A percentile compares a stretch with the other conserved stretches of the same genome.
Conservation (phyloP, 2,113 vertebrate species). For the Pardalotus punctatus region DNA sequence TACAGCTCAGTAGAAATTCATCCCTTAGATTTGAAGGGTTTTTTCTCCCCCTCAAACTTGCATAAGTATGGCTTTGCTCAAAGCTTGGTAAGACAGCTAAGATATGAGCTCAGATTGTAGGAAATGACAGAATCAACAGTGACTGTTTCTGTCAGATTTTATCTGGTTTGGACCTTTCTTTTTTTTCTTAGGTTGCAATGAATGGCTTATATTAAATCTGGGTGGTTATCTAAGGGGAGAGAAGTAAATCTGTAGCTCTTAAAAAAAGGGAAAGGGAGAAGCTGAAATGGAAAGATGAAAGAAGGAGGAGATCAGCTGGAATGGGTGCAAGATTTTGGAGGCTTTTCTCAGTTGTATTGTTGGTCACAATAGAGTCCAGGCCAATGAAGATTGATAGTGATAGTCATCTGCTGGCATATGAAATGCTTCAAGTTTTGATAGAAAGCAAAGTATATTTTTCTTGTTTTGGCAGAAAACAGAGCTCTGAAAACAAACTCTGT, state of each 20-base stretch:
- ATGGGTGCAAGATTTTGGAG: neutral
- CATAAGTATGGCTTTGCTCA: neutral
- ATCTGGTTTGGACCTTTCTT: neutral
- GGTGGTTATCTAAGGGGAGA: neutral
- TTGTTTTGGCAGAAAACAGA: neutral
- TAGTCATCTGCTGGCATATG: neutral
- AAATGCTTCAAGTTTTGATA: neutral
- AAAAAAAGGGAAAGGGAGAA: neutral
- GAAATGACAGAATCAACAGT: neutral
- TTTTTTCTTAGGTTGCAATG: neutral
- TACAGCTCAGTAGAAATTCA: neutral
- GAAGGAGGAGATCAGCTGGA: neutral
- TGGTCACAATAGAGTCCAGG: neutral
- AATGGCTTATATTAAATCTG: neutral
- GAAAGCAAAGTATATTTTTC: neutral
- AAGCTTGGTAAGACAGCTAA: neutral
- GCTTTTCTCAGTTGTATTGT: neutral
- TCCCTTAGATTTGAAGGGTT: neutral
- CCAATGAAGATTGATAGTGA: neutral
- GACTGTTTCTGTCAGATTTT: neutral
- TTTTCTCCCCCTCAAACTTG: neutral
- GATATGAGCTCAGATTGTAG: neutral
- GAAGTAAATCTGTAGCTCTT: neutral
- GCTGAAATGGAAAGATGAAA: neutral
- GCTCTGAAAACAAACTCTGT: neutral